These are phyloP conservation scores for Latrodectus hesperus DNA, from an alignment of 2,888 invertebrate species.

Conservation along the genomic window DNA sequence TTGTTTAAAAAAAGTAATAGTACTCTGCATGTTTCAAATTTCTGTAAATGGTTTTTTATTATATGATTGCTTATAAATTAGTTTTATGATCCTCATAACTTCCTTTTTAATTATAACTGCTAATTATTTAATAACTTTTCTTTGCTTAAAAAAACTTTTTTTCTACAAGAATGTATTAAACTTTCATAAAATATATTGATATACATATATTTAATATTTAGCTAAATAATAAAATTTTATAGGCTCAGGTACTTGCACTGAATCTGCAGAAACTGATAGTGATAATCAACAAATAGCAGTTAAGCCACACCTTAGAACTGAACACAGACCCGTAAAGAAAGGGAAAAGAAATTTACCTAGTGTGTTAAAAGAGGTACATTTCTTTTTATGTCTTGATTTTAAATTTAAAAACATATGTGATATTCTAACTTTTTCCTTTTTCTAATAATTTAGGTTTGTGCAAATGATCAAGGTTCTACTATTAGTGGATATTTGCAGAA, in stretches of 20 bases:
- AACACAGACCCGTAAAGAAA: conserved; percentile 45
- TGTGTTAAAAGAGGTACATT: conserved; percentile 73
- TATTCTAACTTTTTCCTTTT: background rate
- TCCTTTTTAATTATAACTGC: too few species aligned
- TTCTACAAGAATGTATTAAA: too few species aligned
- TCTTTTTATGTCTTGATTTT: background rate
- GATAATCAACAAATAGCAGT: conserved; percentile 66
- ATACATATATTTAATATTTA: background rate
- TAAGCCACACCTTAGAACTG: conserved; percentile 56
- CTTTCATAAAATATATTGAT: too few species aligned
- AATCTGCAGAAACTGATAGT: conserved; percentile 68
- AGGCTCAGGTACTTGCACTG: conserved; percentile 50
- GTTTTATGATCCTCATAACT: too few species aligned
- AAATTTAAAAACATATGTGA: background rate
- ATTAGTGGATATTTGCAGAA: conserved; percentile 78
- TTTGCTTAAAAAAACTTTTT: too few species aligned
- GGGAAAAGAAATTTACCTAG: conserved; percentile 71
- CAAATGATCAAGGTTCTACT: conserved; percentile 77
- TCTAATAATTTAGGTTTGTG: conserved; percentile 75
- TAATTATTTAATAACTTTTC: too few species aligned
- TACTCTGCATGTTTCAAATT: too few species aligned
- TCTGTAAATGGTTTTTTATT: too few species aligned
- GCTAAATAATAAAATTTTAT: background rate
- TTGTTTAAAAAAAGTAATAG: too few species aligned
- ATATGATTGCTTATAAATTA: too few species aligned